Conservation (phyloP, 2,888 invertebrate species). For the Trachelus troglodyta region DNA sequence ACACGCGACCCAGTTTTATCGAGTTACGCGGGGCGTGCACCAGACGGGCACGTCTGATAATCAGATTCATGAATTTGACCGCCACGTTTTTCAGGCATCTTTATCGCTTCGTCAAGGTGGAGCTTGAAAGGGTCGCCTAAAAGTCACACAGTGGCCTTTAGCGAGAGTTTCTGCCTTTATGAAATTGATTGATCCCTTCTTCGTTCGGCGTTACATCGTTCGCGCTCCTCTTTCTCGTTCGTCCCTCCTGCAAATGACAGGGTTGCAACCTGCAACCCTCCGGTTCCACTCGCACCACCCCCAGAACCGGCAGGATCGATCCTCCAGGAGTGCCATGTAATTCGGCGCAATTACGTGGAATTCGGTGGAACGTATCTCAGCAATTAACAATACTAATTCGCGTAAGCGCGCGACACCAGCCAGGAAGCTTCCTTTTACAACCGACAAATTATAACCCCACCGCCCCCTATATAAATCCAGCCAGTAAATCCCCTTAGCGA, state of each 20-base stretch:
- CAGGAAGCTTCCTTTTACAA: neutral
- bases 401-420: neutral
- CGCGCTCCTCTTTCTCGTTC: neutral
- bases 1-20: conserved; percentile 63
- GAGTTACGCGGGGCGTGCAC: conserved; percentile 38
- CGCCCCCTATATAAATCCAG: neutral
- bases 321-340: neutral
- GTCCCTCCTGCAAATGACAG: neutral
- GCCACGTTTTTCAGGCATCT: neutral
- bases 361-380: neutral
- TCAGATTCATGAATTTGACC: neutral
- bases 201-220: neutral
- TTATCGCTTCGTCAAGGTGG: neutral
- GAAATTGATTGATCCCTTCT: neutral
- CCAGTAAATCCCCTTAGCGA: neutral
- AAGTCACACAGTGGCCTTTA: neutral
- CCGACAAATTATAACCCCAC: neutral
- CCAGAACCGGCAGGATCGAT: neutral
- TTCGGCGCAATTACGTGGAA: neutral
- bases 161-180: neutral
- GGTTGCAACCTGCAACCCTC: neutral
- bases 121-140: neutral
- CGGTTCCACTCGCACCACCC: neutral
- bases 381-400: neutral
- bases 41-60: neutral